Base-by-base conservation (phyloP, 2,797 vertebrate genomes). In the Parambassis ranga region DNA sequence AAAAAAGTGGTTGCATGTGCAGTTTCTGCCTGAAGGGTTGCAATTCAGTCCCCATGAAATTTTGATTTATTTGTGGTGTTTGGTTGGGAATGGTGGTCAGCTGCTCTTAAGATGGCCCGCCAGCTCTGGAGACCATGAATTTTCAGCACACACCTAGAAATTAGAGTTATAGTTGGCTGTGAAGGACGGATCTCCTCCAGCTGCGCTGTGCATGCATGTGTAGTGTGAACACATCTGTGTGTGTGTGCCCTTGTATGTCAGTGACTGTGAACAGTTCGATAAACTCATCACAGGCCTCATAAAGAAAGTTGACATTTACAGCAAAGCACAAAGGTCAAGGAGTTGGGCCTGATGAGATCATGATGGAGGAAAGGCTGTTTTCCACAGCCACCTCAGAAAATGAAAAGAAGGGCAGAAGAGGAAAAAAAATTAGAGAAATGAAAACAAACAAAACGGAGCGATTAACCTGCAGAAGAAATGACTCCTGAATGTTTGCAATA, bases 281-380 rank as follows among this genome's bases (percentile, higher is more conserved):
- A 91, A 89, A 91, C 66, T 87, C 84, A 90, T 90, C 88, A 87
- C 81, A 79, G 74, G 65, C 73, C 78, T 90, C 78, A 87, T 91
- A 91, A 90, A 93, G 84, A 87, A 87, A 75, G 78, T 55, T 91
- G 90, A 89, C 89, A 92, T 93, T 91, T 91, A 92, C 88, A 89
- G 87, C 73, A 66, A 78, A 77, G 85, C 64, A 20, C 74, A 84
- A 80, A 86, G 90, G 91, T 92, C 91, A 92, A 92, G 87, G 90
- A 85, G 63, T 76, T 49, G 51, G 71, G 65, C 42, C 70, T 83
- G 86, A 85, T 83, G 79, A 84, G 91, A 91, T 91, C 87, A 83
- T 89, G 88, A 86, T 91, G 78, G 79, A 76, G 58, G 61, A 60
- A 75, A 79, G 57, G 46, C 75, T 55, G 60, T 78, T 82, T 72